Percentiles rank a stretch among this genome's conserved stretches.
These are phyloP conservation scores for Rhabdomys pumilio DNA, from an alignment of 2,797 vertebrate genomes.

Conservation along the genomic window DNA sequence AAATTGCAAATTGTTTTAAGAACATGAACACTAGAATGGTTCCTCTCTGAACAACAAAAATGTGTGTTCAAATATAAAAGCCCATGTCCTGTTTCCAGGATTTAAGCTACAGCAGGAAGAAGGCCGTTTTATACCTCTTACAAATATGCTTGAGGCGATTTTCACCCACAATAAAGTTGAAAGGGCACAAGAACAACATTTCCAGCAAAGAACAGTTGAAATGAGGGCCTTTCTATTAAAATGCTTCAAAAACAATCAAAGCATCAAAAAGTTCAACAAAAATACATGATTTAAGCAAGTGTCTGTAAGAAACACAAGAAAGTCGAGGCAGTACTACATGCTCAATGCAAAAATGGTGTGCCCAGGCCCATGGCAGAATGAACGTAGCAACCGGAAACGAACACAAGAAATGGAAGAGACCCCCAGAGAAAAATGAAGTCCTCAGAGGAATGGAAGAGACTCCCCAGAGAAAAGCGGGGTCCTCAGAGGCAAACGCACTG, in stretches of 20 bases:
- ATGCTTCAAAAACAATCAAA: constrained; percentile 40
- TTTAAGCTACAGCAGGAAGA: background rate
- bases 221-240: background rate
- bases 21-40: background rate
- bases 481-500: background rate
- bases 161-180: background rate
- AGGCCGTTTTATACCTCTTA: background rate
- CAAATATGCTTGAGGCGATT: background rate
- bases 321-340: background rate
- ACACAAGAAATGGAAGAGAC: background rate
- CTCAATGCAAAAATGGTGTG: constrained; percentile 28
- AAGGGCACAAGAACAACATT: background rate
- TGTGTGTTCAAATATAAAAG: constrained; percentile 28
- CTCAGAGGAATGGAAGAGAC: constrained; percentile 20
- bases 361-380: constrained; percentile 4
- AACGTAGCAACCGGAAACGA: constrained; percentile 22
- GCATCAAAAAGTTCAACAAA: constrained; percentile 20
- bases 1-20: constrained; percentile 24
- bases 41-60: background rate
- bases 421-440: constrained; percentile 46
- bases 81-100: background rate
- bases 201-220: constrained; percentile 58
- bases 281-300: constrained; percentile 39
- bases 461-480: constrained; percentile 32
- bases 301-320: constrained; percentile 28